These are phyloP conservation scores for Tiphia femorata DNA, from an alignment of 2,888 invertebrate species.

Conservation along the genomic window DNA sequence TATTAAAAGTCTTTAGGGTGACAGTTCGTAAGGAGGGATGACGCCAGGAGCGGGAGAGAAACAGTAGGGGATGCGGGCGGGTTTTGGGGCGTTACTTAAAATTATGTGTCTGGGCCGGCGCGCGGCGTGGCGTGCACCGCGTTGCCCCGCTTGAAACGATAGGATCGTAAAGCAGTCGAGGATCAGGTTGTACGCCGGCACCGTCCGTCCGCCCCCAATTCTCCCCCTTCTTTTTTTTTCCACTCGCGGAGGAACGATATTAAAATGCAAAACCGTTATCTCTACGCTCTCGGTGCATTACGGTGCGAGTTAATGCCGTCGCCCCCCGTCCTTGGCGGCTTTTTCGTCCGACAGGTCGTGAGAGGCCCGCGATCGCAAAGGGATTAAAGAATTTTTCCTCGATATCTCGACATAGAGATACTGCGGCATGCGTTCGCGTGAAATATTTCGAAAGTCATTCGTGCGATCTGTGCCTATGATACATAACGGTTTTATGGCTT, in stretches of 20 bases:
- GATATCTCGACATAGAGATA: too few relatives aligned
- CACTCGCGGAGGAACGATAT: conserved; percentile 35
- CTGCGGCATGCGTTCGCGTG: too few relatives aligned
- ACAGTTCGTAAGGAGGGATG: conserved; percentile 15
- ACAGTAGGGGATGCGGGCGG: conserved; percentile 40
- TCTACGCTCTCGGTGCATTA: too few relatives aligned
- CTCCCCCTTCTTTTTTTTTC: conserved; percentile 7
- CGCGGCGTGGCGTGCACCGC: conserved; percentile 15
- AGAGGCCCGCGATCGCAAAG: too few relatives aligned
- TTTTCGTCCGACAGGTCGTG: too few relatives aligned
- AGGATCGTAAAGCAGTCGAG: conserved; percentile 44
- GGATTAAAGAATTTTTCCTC: too few relatives aligned
- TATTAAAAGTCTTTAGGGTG: conserved; percentile 22
- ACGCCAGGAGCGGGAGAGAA: conserved; percentile 32
- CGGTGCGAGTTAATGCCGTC: too few relatives aligned
- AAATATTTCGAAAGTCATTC: too few relatives aligned
- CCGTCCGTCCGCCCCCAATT: background rate
- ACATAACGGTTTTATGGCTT: too few relatives aligned
- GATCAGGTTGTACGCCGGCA: background rate
- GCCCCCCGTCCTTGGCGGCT: too few relatives aligned
- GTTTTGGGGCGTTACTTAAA: conserved; percentile 29
- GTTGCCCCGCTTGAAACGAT: conserved; percentile 42
- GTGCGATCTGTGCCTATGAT: too few relatives aligned
- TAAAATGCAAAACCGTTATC: conserved; percentile 41
- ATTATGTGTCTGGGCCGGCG: conserved; percentile 42